Base-by-base conservation (phyloP, 1,140 invertebrate species). In the Drosophila obscura region DNA sequence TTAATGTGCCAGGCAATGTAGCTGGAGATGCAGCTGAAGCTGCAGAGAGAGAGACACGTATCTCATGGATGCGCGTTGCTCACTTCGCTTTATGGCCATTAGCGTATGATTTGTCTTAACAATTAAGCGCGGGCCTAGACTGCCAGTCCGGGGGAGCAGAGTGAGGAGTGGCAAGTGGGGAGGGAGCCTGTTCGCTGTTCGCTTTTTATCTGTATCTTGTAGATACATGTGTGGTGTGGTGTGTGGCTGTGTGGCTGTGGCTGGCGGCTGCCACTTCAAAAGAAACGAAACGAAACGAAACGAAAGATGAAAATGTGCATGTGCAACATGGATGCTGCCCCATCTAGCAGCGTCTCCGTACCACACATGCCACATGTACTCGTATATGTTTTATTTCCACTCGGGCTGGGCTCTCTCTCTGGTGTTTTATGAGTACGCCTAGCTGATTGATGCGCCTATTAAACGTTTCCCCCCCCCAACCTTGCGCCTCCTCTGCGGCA, bases 91-190 rank as follows among this genome's bases (percentile, higher is more conserved):
- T 77, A 87, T 71, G 71, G 65, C 87, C 82, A 90, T 90, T 90
- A 90, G 81, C 81, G 81, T 80, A 90, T 90, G 87, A 90, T 90
- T 90, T 90, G 87, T 90, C 79, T 90, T 87, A 90, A 87, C 87
- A 90, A 88, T 89, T 88, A 88, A 89, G 80, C 58, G 49, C 63
- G 62, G 62, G 58, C 60, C 60, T 49, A 52, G 46, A 13, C 53
- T 35, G 57, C 41, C 52, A 57, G 58, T 39, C 48, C 11, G 55
- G 39, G 35, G 16, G 31, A 35, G 24, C 24, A 5, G 16, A 8
- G 22, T 28, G 26, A 24, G 22, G 41, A 24, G n/a, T 8, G 35
- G n/a, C 22, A 15, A 48, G 50, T n/a, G 6, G n/a, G 13, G n/a
- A 3, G 11, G 35, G 7, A 31, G 28, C 28, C 35, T 61, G 69